Conservation (phyloP, 92 coral and sea anemone species). For the Palythoa heliodiscus region DNA sequence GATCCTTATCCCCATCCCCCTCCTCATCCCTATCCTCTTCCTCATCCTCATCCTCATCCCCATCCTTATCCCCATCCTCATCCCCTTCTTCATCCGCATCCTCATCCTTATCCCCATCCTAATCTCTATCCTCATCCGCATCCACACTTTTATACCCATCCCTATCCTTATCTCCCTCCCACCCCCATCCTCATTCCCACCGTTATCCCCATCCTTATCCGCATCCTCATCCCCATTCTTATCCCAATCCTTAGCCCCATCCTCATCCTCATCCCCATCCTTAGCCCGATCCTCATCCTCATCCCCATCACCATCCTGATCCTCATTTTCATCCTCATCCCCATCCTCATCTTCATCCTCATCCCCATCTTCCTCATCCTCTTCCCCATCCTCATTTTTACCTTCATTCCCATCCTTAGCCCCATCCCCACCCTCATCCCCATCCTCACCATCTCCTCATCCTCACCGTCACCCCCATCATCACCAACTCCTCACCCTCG, state of each 20-base stretch:
- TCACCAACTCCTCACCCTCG: no score
- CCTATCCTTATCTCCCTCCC: background rate
- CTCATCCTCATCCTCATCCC: no score
- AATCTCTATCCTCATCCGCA: background rate
- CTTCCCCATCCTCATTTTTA: background rate
- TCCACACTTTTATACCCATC: background rate
- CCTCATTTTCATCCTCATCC: background rate
- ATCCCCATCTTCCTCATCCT: background rate
- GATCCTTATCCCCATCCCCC: no score
- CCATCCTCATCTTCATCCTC: background rate
- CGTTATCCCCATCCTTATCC: background rate
- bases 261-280: background rate
- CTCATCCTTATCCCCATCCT: background rate
- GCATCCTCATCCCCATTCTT: background rate
- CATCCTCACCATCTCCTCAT: background rate
- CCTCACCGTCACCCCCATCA: background rate
- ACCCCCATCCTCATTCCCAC: background rate
- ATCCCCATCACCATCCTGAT: background rate
- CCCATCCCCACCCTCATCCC: background rate
- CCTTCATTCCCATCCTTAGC: background rate
- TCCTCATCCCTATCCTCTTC: no score
- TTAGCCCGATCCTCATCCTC: background rate
- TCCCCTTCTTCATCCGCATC: background rate
- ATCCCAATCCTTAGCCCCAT: background rate
- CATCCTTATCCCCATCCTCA: background rate